Evolutionary conservation across 2,888 invertebrate species (phyloP).

Genomic region (Plagiodera versicolora): DNA sequence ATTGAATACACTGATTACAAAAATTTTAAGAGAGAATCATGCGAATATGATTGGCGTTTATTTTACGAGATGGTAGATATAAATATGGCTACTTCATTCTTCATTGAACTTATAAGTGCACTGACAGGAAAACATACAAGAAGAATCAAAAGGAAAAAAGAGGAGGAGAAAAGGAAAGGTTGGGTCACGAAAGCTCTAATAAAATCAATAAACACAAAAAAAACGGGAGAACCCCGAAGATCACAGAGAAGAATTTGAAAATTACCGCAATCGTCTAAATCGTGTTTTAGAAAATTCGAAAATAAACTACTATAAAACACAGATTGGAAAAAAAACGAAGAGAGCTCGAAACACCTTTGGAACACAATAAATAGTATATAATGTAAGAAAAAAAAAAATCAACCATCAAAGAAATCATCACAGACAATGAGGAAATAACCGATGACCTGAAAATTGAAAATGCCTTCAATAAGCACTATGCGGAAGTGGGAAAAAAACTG

Average conservation of each 20-base stretch:
- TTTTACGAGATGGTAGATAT: slow-evolving; percentile 14
- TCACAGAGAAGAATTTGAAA: neutral
- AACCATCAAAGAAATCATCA: neutral
- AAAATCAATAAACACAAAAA: neutral
- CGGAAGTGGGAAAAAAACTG: neutral
- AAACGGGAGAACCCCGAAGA: neutral
- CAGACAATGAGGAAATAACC: neutral
- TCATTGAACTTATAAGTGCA: slow-evolving; percentile 5
- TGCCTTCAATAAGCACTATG: neutral
- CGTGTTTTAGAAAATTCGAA: neutral
- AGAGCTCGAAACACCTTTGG: neutral
- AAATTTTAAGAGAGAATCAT: neutral
- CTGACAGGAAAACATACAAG: slow-evolving; percentile 2
- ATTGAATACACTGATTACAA: neutral
- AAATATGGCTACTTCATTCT: slow-evolving; percentile 11
- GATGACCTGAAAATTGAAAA: slow-evolving; percentile 1
- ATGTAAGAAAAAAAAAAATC: neutral
- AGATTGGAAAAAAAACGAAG: neutral
- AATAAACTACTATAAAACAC: neutral
- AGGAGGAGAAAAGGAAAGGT: neutral
- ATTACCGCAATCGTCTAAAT: neutral
- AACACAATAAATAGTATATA: neutral
- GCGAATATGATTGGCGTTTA: slow-evolving; percentile 14
- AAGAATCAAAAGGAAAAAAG: slow-evolving; percentile 3
- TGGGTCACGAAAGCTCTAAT: neutral